Evolutionary conservation across 2,888 invertebrate species (phyloP), one percentile per base, ranked within the genome.

Genomic region (Ceramica pisi): DNA sequence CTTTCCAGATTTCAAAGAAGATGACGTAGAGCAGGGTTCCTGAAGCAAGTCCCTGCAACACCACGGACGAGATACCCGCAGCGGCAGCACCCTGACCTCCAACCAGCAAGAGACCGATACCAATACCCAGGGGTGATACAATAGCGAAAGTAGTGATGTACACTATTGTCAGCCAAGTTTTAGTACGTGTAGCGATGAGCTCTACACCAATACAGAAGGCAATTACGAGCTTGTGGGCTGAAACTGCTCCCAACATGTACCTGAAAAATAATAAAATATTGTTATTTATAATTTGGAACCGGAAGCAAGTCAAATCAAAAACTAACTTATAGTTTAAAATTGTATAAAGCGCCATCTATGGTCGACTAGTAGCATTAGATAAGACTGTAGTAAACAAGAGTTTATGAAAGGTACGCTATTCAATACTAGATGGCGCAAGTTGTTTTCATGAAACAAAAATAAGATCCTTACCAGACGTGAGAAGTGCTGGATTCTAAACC

Each of bases 11-110:
- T 94, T 99, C 99, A 92, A 99, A 99, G 96, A 99, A 99, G n/a
- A 99, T 99, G 21, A 99, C 98, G 94, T 99, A 99, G 6, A 99
- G 95, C 56, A 99, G 97, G 0, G 99, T 99, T 19, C 99, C 99
- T 59, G 98, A 97, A 0, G 99, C 99, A 72, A 99, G 94, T 5
- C 99, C 99, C 95, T 99, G 98, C 19, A 97, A 92, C 16, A 97
- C 95, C 55, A 97, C 97, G 0, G 97, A 97, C 21, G 97, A 95
- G 10, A 97, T 94, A 26, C 96, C 97, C 1, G 97, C 95, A 0
- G 97, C 97, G 0, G 97, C 94, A 0, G 96, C 96, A 0, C 96
- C 96, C 62, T 96, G 93, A 1, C 96, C 96, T 57, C 97, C 97
- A 35, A 97, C 97, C 53, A 98, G 92, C 3, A 97, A 90, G 75